Evolutionary conservation across 2,113 vertebrate genomes (phyloP).

Genomic region (Lucifuga dentata): DNA sequence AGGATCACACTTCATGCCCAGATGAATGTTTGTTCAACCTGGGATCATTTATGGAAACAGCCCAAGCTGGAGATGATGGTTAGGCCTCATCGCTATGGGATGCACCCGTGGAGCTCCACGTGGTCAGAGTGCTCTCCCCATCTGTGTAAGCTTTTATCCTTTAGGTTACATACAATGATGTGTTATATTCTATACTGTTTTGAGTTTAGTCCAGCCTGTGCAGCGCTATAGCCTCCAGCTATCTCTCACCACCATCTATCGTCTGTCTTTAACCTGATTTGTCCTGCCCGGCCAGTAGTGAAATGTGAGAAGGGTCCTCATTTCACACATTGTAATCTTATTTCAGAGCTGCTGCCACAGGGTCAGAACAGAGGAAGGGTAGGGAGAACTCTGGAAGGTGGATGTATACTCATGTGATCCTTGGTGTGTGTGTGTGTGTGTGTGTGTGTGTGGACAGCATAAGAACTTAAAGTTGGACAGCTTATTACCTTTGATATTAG

Average conservation of each 20-base stretch:
- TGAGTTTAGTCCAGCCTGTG: constrained; percentile 17
- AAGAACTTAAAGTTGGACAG: too few species aligned
- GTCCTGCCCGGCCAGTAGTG: constrained; percentile 40
- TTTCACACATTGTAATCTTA: constrained; percentile 78
- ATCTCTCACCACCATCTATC: constrained; percentile 38
- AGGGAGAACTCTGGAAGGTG: constrained; percentile 38
- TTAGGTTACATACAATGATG: constrained; percentile 21
- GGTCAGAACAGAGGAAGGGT: constrained; percentile 53
- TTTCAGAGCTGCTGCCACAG: constrained; percentile 64
- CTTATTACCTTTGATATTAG: too few species aligned
- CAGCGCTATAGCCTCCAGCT: constrained; percentile 33
- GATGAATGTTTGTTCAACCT: constrained; percentile 65
- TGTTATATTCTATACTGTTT: constrained; percentile 2
- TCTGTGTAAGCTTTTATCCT: constrained; percentile 21
- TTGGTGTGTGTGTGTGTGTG: constrained; percentile 7
- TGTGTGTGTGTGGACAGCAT: neutral
- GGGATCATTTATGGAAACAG: constrained; percentile 53
- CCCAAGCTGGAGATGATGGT: constrained; percentile 13
- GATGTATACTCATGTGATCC: constrained; percentile 52
- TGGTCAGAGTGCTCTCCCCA: constrained; percentile 9
- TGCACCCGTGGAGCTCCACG: too few species aligned
- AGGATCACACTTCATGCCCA: constrained; percentile 47
- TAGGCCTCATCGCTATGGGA: constrained; percentile 4
- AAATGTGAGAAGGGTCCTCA: constrained; percentile 49
- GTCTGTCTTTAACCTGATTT: constrained; percentile 66